phyloP scores from a whole-genome alignment of 2,113 vertebrate genomes.

The Prunella himalayana region DNA sequence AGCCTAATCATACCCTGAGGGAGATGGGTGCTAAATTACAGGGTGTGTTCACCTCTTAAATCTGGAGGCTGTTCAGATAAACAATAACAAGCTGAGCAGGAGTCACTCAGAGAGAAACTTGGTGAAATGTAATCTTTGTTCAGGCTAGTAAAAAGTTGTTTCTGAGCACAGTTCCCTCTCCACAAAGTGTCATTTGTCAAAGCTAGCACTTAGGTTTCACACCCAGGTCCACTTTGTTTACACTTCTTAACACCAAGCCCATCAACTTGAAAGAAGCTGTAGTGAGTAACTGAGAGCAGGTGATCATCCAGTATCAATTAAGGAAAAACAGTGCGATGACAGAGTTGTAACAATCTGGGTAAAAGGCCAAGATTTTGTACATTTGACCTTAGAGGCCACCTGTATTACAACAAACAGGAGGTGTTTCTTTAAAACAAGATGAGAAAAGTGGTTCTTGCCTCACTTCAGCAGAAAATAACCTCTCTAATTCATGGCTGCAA shows the following conservation, averaged over 20 bases:
- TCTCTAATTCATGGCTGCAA: background rate
- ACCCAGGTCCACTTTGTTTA: constrained; percentile 5
- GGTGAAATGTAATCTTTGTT: background rate
- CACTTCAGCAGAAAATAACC: background rate
- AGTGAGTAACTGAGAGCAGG: background rate
- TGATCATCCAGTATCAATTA: background rate
- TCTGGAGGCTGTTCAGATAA: background rate
- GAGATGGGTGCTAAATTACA: constrained; percentile 31
- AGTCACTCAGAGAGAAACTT: background rate
- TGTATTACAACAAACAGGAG: constrained; percentile 33
- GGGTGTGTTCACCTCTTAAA: background rate
- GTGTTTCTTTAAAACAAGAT: constrained; percentile 28
- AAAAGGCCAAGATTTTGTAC: constrained; percentile 50
- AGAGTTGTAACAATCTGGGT: constrained; percentile 50
- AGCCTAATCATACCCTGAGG: constrained; percentile 31
- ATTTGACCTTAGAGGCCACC: constrained; percentile 20
- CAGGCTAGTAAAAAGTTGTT: constrained; percentile 10
- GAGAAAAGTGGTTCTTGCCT: background rate
- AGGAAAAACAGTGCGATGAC: constrained; percentile 26
- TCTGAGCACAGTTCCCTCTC: background rate
- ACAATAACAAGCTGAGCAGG: constrained; percentile 2
- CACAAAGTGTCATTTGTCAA: constrained; percentile 16
- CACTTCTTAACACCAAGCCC: background rate
- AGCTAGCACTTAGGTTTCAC: constrained; percentile 49
- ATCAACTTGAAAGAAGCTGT: constrained; percentile 9